Base-by-base conservation (phyloP, 2,888 invertebrate species). In the Halictus quadricinctus region DNA sequence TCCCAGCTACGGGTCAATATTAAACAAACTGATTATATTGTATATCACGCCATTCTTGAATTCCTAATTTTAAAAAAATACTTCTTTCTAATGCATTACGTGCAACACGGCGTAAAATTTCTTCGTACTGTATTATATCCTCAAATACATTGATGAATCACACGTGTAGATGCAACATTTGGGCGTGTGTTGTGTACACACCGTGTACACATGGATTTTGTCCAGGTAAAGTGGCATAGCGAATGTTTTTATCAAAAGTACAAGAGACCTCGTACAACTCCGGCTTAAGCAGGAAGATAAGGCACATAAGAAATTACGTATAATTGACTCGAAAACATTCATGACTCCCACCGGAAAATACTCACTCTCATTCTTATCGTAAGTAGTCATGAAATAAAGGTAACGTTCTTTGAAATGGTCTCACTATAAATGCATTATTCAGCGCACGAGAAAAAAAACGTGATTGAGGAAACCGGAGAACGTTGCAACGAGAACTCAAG, bases 391-490 rank as follows among this genome's bases (percentile, higher is more conserved):
- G 81, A 87, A 84, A 84, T 76, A 77, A 69, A 78, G 72, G 80
- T 69, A 80, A 29, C 84, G 80, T 87, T 84, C 82, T 74, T 69
- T 64, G 72, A 77, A 81, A 81, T 50, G 72, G 58, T 82, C 50
- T 76, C 84, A 72, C 70, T 79, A 69, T 54, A 73, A 78, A 87
- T 80, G 64, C 80, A 87, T 87, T 87, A 84, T 87, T 84, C 81
- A 82, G 84, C 50, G 66, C 77, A 76, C 48, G 50, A 76, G 76
- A 48, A 76, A 80, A 87, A 87, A 84, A 84, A 87, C 79, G 82
- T 82, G 82, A 87, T 81, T 80, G 80, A 87, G 84, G 83, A 88
- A 87, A 88, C 88, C 88, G 85, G 88, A 85, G 88, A 88, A 87
- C 83, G 88, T 87, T 80, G 84, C 79, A 80, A 84, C 84, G 76